A percentile compares a stretch with the other conserved stretches of the same genome.
These are phyloP conservation scores for Horisme vitalbata DNA, from an alignment of 2,888 invertebrate genomes.

Conservation along the genomic window DNA sequence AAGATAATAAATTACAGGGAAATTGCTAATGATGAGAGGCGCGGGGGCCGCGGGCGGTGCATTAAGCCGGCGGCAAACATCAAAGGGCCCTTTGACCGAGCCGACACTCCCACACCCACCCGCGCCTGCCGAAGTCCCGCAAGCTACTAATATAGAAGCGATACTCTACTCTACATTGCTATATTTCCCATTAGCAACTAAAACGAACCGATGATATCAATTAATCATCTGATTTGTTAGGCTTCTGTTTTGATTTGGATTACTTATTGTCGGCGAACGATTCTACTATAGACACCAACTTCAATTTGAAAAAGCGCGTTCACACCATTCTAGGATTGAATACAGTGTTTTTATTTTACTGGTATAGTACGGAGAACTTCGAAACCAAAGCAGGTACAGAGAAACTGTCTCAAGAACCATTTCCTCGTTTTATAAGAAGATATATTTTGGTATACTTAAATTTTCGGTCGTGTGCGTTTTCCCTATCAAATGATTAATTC, in stretches of 20 bases:
- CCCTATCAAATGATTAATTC: too few species aligned
- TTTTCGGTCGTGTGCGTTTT: too few species aligned
- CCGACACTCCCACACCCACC: constrained; percentile 77
- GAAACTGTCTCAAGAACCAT: too few species aligned
- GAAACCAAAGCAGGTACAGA: too few species aligned
- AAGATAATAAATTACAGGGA: constrained; percentile 82
- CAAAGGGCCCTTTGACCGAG: constrained; percentile 82
- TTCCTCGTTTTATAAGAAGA: too few species aligned
- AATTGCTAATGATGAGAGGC: constrained; percentile 82
- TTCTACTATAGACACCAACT: too few species aligned
- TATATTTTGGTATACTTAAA: too few species aligned
- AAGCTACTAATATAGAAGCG: constrained; percentile 42
- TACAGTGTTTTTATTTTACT: too few species aligned
- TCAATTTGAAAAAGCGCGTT: too few species aligned
- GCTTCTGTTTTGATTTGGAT: constrained; percentile 48
- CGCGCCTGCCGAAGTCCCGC: constrained; percentile 40
- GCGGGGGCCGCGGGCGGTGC: constrained; percentile 79
- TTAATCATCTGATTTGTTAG: constrained; percentile 61
- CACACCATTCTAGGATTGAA: too few species aligned
- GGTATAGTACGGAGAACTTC: too few species aligned
- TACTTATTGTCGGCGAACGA: constrained; percentile 1
- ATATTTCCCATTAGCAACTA: constrained; percentile 38
- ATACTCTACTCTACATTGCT: constrained; percentile 26
- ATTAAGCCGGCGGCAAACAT: constrained; percentile 83
- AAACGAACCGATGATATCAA: constrained; percentile 66